Conservation (phyloP, 2,888 invertebrate genomes). For the Acanthococcus lagerstroemiae region DNA sequence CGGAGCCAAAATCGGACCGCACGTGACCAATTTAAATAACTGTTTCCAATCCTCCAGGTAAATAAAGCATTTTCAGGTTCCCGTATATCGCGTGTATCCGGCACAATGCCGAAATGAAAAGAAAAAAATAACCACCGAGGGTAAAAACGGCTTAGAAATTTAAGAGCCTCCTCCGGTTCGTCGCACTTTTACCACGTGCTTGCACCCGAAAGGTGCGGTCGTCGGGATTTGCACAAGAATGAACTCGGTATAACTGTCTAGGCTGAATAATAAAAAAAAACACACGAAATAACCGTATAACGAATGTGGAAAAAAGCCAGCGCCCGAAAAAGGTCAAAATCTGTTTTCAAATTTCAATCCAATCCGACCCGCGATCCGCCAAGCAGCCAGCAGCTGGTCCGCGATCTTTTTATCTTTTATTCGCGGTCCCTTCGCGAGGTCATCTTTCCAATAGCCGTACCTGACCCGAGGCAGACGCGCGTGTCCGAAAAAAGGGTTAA, state of each 20-base stretch:
- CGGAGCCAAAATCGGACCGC: too few species aligned
- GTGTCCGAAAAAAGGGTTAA: conserved; percentile 19
- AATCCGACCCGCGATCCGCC: background rate
- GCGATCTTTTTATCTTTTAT: conserved; percentile 23
- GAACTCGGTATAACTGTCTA: background rate
- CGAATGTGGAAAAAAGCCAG: too few species aligned
- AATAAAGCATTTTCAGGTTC: too few species aligned
- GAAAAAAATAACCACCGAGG: background rate
- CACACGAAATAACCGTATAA: too few species aligned
- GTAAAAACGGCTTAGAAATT: background rate
- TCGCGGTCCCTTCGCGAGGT: conserved; percentile 30
- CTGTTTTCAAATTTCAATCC: conserved; percentile 18
- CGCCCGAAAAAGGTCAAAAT: conserved; percentile 27
- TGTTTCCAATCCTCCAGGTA: background rate
- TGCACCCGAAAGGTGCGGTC: too few species aligned
- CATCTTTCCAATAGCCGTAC: conserved; percentile 20
- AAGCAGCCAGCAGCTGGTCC: conserved; percentile 13
- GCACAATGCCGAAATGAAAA: too few species aligned
- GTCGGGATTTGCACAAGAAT: conserved; percentile 27
- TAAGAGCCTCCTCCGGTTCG: conserved; percentile 8
- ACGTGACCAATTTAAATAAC: background rate
- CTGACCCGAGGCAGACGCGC: conserved; percentile 29
- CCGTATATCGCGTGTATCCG: too few species aligned
- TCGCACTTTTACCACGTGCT: conserved; percentile 13
- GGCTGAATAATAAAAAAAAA: conserved; percentile 1